Conservation (phyloP, 1,140 invertebrate genomes). For the Achroia grisella region DNA sequence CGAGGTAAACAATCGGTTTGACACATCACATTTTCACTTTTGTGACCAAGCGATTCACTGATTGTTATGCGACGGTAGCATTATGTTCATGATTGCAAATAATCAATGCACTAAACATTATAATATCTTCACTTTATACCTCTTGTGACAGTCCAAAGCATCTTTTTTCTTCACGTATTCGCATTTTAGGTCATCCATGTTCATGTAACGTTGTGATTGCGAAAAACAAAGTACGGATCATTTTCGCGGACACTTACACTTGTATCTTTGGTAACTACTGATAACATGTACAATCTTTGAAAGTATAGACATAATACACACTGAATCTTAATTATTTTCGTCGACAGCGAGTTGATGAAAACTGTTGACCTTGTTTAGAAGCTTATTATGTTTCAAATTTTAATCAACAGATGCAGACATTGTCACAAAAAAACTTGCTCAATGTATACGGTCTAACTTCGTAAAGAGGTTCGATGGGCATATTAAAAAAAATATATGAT, state of each 20-base stretch:
- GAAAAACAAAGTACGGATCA: conserved; percentile 71
- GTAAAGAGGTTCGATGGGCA: background rate
- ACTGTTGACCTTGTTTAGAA: conserved; percentile 75
- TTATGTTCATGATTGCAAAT: conserved; percentile 48
- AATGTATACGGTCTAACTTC: conserved; percentile 14
- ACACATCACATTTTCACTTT: conserved; percentile 75
- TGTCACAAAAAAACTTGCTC: conserved; percentile 69
- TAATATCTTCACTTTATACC: conserved; percentile 55
- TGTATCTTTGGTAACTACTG: conserved; percentile 46
- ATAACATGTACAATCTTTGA: conserved; percentile 42
- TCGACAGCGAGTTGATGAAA: conserved; percentile 69
- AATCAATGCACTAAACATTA: conserved; percentile 50
- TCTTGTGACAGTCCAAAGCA: conserved; percentile 60
- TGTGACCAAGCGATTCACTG: conserved; percentile 54
- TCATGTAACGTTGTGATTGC: conserved; percentile 74
- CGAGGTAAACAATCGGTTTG: conserved; percentile 74
- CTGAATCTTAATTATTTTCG: conserved; percentile 68
- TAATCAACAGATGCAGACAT: conserved; percentile 74
- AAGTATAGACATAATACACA: conserved; percentile 45
- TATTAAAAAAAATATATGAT: background rate
- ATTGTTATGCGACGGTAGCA: conserved; percentile 44
- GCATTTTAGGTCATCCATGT: conserved; percentile 75
- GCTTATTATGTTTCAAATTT: conserved; percentile 74
- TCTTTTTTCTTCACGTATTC: conserved; percentile 72
- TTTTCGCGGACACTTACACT: conserved; percentile 67